Base-by-base conservation (phyloP, 2,113 vertebrate species). In the Cavia porcellus region DNA sequence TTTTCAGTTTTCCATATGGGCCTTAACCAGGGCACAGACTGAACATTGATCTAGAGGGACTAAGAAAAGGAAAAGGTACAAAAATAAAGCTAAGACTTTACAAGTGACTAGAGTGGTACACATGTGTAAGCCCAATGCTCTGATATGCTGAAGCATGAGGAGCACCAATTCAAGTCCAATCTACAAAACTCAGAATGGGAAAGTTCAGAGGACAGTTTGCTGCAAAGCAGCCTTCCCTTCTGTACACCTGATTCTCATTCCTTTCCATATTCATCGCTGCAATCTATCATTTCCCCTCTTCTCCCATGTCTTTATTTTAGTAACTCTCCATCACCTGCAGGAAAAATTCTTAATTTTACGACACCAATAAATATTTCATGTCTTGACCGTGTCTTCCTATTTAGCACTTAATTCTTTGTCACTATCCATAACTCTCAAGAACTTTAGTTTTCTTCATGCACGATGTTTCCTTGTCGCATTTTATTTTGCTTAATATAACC, bases 401-500 rank as follows among this genome's bases (percentile, higher is more conserved):
- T 57, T 62, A 42, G 19, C n/a, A 7, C 28, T 72, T 90, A 81
- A 90, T 88, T 94, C 47, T 86, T 85, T 91, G 35, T 45, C 1
- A 30, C 64, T 80, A 35, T 92, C 32, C 72, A 11, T 75, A 82
- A 52, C 66, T 92, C 61, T 72, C 12, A 93, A 81, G 30, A 88
- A 11, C 17, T 87, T 90, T 77, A 62, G 12, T 81, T 81, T 95
- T 79, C 11, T 57, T 91, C 72, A 64, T 3, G 77, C 28, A 42
- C 0, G 20, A 8, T 72, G 52, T 55, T 62, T 19, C 47, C 28
- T 89, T 91, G 55, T 10, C 12, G 50, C 17, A 30, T 28, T 13
- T n/a, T 94, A 55, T 92, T 91, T 8, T 66, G 9, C 24, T 97
- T 89, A 75, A 64, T 72, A 59, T 10, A 47, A 80, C 25, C 24